These are phyloP conservation scores for Machaerirhynchus nigripectus DNA, from an alignment of 2,113 vertebrate species.

Conservation along the genomic window DNA sequence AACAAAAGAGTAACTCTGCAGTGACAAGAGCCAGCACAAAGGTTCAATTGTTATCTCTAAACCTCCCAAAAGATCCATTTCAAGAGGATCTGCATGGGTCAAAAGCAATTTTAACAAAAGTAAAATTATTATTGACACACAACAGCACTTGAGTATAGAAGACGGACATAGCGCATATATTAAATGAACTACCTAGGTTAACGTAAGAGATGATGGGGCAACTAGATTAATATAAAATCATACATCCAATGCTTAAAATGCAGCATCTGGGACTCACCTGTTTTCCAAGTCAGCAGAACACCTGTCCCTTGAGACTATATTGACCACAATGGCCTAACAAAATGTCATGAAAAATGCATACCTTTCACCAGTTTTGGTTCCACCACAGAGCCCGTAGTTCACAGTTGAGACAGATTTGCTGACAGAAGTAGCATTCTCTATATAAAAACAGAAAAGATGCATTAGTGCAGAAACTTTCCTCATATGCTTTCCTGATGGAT, in stretches of 20 bases:
- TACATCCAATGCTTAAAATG: not conserved
- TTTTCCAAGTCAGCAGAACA: not conserved
- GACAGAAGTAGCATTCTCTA: slow-evolving; percentile 78
- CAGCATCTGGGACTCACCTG: not conserved
- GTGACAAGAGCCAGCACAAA: not conserved
- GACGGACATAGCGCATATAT: not conserved
- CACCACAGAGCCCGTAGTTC: slow-evolving; percentile 8
- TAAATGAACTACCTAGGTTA: not conserved
- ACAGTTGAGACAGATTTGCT: slow-evolving; percentile 67
- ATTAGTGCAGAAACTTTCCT: not conserved
- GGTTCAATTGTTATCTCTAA: not conserved
- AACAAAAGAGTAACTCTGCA: not conserved
- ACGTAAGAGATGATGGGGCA: not conserved
- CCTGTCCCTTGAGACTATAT: not conserved
- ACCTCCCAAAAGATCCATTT: not conserved
- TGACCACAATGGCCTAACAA: not conserved
- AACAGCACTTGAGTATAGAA: not conserved
- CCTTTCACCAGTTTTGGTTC: slow-evolving; percentile 61
- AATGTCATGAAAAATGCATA: not conserved
- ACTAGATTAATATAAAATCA: not conserved
- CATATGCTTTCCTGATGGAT: not conserved
- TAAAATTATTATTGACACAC: not conserved
- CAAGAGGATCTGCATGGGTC: not conserved
- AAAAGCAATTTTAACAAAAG: not conserved
- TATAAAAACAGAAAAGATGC: not conserved